Evolutionary conservation across 1,140 invertebrate species (phyloP).

Genomic region (Centruroides vittatus): DNA sequence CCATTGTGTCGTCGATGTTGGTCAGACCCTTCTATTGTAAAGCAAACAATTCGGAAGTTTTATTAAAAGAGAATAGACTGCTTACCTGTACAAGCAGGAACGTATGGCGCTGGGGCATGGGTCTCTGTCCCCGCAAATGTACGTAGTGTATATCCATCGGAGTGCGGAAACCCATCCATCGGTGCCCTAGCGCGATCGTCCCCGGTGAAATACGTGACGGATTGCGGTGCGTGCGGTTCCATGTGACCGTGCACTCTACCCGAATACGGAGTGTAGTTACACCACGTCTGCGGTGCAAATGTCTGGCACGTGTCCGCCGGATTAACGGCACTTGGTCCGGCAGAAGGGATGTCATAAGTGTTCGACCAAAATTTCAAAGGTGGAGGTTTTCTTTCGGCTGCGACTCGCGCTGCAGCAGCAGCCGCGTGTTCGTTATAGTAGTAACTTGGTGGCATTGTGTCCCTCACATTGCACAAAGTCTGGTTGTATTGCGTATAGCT

Average conservation of each 20-base stretch:
- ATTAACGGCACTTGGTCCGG: slow-evolving; percentile 35
- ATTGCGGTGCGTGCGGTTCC: slow-evolving; percentile 23
- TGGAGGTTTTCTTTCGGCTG: slow-evolving; percentile 31
- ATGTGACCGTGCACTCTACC: slow-evolving; percentile 23
- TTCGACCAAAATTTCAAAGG: slow-evolving; percentile 51
- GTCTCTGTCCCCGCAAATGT: slow-evolving; percentile 53
- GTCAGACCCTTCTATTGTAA: too few species aligned
- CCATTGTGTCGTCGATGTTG: too few species aligned
- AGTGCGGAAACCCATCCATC: slow-evolving; percentile 51
- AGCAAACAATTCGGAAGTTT: too few species aligned
- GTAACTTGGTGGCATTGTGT: slow-evolving; percentile 55
- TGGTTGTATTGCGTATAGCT: slow-evolving; percentile 28
- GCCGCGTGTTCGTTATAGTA: slow-evolving; percentile 36
- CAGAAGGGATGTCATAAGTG: slow-evolving; percentile 21
- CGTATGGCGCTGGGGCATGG: slow-evolving; percentile 59
- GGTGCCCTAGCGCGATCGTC: slow-evolving; percentile 39
- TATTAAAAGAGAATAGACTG: not conserved
- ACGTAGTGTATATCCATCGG: slow-evolving; percentile 51
- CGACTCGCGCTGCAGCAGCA: slow-evolving; percentile 20
- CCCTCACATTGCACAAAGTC: slow-evolving; percentile 35
- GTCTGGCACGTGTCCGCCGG: slow-evolving; percentile 46
- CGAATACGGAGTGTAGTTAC: slow-evolving; percentile 43
- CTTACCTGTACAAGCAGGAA: slow-evolving; percentile 45
- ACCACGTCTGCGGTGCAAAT: slow-evolving; percentile 20
- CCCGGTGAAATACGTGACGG: slow-evolving; percentile 35